These are phyloP conservation scores for Petrocephalus sullivani DNA, from an alignment of 2,797 vertebrate genomes.

Conservation along the genomic window DNA sequence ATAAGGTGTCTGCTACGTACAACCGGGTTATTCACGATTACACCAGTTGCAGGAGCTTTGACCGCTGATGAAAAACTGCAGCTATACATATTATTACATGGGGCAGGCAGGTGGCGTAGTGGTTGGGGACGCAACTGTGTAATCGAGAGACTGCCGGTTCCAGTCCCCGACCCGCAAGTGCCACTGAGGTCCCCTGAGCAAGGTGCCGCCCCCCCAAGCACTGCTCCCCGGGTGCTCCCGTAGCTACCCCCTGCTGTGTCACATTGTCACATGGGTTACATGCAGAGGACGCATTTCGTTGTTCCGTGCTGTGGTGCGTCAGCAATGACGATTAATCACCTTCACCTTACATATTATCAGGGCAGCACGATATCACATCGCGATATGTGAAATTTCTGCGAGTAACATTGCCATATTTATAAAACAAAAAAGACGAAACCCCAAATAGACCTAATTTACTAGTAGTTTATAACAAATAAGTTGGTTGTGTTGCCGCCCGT, in stretches of 20 bases:
- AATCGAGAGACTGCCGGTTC: no score
- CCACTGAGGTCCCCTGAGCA: no score
- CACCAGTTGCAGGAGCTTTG: background rate
- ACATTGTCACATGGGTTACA: no score
- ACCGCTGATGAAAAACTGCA: background rate
- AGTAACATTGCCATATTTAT: background rate
- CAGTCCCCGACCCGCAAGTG: no score
- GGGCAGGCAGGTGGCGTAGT: no score
- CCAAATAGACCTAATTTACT: background rate
- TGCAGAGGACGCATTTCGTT: no score
- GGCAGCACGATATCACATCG: background rate
- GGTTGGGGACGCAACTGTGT: no score
- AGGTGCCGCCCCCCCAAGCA: no score
- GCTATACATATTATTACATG: background rate
- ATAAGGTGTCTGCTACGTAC: background rate
- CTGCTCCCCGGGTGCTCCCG: no score
- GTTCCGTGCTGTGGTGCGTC: no score
- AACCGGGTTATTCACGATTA: background rate
- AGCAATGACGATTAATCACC: no score
- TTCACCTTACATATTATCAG: background rate
- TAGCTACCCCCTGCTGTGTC: no score
- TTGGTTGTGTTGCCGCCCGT: background rate
- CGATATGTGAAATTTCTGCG: background rate
- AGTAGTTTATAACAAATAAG: background rate
- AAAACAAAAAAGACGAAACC: background rate